phyloP scores from a whole-genome alignment of 2,113 vertebrate species.

The Dromaius novaehollandiae region DNA sequence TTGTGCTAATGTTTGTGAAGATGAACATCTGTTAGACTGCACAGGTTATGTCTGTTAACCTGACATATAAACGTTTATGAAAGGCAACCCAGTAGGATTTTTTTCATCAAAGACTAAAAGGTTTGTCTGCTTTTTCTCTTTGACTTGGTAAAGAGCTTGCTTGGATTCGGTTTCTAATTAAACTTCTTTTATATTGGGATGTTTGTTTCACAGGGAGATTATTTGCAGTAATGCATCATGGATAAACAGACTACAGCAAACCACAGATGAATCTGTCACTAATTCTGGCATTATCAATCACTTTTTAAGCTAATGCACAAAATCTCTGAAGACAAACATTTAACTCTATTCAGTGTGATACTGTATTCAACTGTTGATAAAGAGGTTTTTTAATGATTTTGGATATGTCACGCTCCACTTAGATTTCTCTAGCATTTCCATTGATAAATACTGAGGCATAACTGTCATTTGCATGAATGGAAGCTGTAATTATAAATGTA shows the following conservation, averaged over 20 bases:
- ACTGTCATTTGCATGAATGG: slow-evolving; percentile 45
- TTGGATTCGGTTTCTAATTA: slow-evolving; percentile 12
- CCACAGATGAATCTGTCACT: not conserved
- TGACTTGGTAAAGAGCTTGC: not conserved
- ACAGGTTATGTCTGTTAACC: not conserved
- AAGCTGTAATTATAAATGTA: slow-evolving; percentile 57
- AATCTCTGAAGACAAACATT: slow-evolving; percentile 10
- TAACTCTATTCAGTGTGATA: not conserved
- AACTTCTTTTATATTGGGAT: not conserved
- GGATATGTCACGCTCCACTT: slow-evolving; percentile 29
- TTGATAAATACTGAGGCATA: slow-evolving; percentile 46
- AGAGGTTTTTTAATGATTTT: slow-evolving; percentile 33
- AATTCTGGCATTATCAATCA: slow-evolving; percentile 1
- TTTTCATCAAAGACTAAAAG: not conserved
- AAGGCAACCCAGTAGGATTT: not conserved
- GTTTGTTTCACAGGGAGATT: not conserved
- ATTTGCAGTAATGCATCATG: slow-evolving; percentile 8
- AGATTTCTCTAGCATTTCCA: slow-evolving; percentile 13
- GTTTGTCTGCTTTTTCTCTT: not conserved
- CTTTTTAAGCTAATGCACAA: not conserved
- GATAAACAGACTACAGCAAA: slow-evolving; percentile 15
- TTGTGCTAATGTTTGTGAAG: not conserved
- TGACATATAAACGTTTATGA: not conserved
- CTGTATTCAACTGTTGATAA: slow-evolving; percentile 26
- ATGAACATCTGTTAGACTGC: not conserved